Percentiles rank a stretch among this genome's conserved stretches.
These are phyloP conservation scores for Pelecanus crispus DNA, from an alignment of 2,113 vertebrate species.

Conservation along the genomic window DNA sequence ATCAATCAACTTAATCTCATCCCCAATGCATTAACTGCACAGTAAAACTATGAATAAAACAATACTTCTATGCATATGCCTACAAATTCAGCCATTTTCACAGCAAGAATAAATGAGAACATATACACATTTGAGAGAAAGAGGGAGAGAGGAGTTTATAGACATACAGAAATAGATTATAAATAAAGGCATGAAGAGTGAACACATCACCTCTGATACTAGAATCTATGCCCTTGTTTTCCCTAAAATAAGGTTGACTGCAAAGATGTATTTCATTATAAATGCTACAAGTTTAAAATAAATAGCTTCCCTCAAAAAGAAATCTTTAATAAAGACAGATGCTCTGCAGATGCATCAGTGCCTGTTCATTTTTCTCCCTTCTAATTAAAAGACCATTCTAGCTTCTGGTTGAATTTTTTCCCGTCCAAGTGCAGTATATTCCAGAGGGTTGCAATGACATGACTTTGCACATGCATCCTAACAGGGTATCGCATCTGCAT, in stretches of 20 bases:
- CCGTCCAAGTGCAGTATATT: background rate
- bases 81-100: background rate
- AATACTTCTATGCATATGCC: background rate
- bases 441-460: background rate
- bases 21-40: background rate
- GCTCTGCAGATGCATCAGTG: background rate
- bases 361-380: background rate
- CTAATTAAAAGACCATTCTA: background rate
- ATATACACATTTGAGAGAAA: background rate
- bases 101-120: background rate
- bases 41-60: background rate
- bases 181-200: background rate
- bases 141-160: background rate
- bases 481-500: background rate
- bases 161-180: background rate
- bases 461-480: fast-evolving
- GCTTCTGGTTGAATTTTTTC: background rate
- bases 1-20: background rate
- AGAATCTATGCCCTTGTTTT: background rate
- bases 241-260: background rate
- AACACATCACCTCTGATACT: background rate
- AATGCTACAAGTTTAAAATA: background rate
- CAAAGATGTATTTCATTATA: background rate
- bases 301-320: background rate
- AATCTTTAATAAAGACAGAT: slow-evolving; percentile 14